Conservation (phyloP, 2,797 vertebrate genomes). For the Phoxinus dragarum region DNA sequence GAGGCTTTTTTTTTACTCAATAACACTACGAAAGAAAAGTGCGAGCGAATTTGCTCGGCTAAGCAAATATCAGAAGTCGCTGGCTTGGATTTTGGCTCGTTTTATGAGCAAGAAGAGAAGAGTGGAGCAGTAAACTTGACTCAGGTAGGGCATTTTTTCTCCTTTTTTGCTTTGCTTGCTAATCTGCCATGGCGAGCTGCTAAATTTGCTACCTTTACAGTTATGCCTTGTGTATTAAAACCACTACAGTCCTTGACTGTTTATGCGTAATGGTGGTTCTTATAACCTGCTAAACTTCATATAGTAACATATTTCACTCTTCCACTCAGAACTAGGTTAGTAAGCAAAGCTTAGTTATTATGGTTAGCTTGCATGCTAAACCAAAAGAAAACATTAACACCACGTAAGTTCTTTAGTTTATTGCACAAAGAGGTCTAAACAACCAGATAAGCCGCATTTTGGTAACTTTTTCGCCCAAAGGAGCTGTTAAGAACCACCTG, state of each 20-base stretch:
- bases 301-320: slow-evolving; percentile 19
- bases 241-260: neutral
- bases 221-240: slow-evolving; percentile 23
- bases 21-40: slow-evolving; percentile 41
- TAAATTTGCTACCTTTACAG: slow-evolving; percentile 42
- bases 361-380: slow-evolving; percentile 48
- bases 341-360: slow-evolving; percentile 23
- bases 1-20: slow-evolving; percentile 15
- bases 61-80: neutral
- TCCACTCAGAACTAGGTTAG: neutral
- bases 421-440: neutral
- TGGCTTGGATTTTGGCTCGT: slow-evolving; percentile 43
- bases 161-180: slow-evolving; percentile 49
- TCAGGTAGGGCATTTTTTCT: slow-evolving; percentile 50
- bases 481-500: slow-evolving; percentile 26
- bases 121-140: slow-evolving; percentile 43
- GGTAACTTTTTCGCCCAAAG: slow-evolving; percentile 35
- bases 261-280: neutral
- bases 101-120: slow-evolving; percentile 29
- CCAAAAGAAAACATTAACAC: slow-evolving; percentile 36
- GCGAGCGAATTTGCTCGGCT: slow-evolving; percentile 3
- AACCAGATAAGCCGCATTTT: neutral
- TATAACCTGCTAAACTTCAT: neutral
- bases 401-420: neutral
- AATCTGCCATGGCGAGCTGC: slow-evolving; percentile 48